Evolutionary conservation across 2,113 vertebrate genomes (phyloP).

Genomic region (Orthonyx spaldingii): DNA sequence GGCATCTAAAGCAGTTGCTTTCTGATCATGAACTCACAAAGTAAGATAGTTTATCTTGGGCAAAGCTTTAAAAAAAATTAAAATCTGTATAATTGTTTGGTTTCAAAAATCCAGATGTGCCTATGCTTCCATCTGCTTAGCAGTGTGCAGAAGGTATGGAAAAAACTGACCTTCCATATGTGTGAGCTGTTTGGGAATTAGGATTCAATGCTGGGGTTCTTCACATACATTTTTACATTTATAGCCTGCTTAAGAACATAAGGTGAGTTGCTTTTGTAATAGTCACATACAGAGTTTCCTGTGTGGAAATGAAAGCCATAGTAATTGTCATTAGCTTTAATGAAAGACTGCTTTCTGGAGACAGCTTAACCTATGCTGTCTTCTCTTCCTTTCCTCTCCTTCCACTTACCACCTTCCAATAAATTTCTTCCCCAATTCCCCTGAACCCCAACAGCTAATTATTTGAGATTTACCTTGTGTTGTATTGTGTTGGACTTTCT

Average conservation of each 20-base stretch:
- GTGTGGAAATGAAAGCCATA: not conserved
- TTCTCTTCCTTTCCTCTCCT: not conserved
- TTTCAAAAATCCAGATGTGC: not conserved
- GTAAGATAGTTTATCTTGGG: slow-evolving; percentile 71
- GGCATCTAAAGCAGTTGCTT: slow-evolving; percentile 94
- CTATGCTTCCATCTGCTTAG: not conserved
- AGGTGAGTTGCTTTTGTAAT: not conserved
- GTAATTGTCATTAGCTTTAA: not conserved
- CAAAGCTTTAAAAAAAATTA: not conserved
- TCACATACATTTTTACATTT: not conserved
- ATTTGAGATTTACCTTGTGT: not conserved
- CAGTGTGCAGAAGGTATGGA: not conserved
- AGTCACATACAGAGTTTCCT: not conserved
- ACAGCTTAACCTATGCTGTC: not conserved
- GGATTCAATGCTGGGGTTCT: not conserved
- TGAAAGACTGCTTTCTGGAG: not conserved
- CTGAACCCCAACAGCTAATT: not conserved
- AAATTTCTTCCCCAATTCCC: not conserved
- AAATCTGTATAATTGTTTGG: not conserved
- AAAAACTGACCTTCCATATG: not conserved
- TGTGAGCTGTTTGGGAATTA: not conserved
- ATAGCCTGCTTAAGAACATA: not conserved
- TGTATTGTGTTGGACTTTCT: not conserved
- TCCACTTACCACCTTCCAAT: not conserved
- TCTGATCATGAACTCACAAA: slow-evolving; percentile 95